phyloP scores from a whole-genome alignment of 2,113 vertebrate species.

The Peucedramus taeniatus region DNA sequence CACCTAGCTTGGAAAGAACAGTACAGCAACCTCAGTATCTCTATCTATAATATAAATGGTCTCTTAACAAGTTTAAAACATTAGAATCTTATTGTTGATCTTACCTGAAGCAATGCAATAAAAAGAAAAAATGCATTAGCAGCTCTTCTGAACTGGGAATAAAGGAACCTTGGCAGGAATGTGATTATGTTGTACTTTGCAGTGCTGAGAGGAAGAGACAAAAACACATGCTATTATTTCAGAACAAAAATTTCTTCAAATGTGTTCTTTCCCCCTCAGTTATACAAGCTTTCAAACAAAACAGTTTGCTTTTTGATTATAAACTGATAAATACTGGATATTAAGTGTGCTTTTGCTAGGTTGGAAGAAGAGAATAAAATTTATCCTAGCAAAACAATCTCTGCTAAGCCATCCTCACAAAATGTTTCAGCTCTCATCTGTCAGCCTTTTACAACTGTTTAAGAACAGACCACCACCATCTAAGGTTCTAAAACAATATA shows the following conservation, averaged over 20 bases:
- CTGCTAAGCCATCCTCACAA: not conserved
- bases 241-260: not conserved
- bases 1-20: not conserved
- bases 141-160: constrained; percentile 98
- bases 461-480: not conserved
- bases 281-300: not conserved
- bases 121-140: constrained; percentile 99
- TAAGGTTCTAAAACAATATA: not conserved
- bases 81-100: not conserved
- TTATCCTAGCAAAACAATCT: not conserved
- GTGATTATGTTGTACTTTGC: constrained; percentile 98
- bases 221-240: not conserved
- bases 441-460: not conserved
- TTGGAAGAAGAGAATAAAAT: not conserved
- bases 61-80: not conserved
- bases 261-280: not conserved
- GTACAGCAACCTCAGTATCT: not conserved
- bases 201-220: constrained; percentile 82
- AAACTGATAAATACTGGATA: not conserved
- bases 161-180: constrained; percentile 97
- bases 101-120: constrained; percentile 98
- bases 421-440: not conserved
- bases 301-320: not conserved
- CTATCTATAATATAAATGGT: not conserved
- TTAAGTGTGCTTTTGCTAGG: not conserved